Evolutionary conservation across 2,797 vertebrate species (phyloP).

Genomic region (Leptodactylus fallax): DNA sequence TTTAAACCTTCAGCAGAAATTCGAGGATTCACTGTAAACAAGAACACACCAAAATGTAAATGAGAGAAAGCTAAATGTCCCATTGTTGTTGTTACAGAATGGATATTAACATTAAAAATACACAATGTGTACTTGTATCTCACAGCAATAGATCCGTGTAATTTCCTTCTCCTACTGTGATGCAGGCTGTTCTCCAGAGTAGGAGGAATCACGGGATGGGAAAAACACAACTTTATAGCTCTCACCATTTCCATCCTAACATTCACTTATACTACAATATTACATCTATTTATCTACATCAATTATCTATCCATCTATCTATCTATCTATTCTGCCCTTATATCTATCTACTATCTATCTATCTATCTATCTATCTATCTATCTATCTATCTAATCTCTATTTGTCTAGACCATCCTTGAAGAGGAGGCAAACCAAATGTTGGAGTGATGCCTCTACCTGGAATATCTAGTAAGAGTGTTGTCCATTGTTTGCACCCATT

Average conservation of each 20-base stretch:
- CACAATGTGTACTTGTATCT: slow-evolving; percentile 12
- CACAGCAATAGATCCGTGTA: slow-evolving; percentile 11
- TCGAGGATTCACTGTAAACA: neutral
- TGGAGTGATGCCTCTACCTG: too few species aligned
- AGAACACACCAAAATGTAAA: slow-evolving; percentile 24
- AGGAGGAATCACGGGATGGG: slow-evolving; percentile 4
- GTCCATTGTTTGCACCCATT: too few species aligned
- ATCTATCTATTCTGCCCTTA: neutral
- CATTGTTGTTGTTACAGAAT: slow-evolving; percentile 4
- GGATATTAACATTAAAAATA: slow-evolving; percentile 46
- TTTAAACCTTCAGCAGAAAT: neutral
- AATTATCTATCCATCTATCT: slow-evolving; percentile 10
- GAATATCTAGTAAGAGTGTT: too few species aligned
- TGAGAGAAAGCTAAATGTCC: neutral
- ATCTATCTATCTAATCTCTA: neutral
- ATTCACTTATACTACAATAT: neutral
- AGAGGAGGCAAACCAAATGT: too few species aligned
- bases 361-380: slow-evolving; percentile 22
- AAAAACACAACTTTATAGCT: neutral
- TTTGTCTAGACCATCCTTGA: too few species aligned
- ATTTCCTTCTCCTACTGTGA: slow-evolving; percentile 20
- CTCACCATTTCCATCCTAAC: neutral
- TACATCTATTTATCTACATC: neutral
- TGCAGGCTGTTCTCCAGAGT: slow-evolving; percentile 7
- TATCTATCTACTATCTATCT: slow-evolving; percentile 3